Evolutionary conservation across 35 echinoderm and acorn worm species (phyloP), one percentile per base, ranked within the genome.

Genomic region (Apostichopus californicus): DNA sequence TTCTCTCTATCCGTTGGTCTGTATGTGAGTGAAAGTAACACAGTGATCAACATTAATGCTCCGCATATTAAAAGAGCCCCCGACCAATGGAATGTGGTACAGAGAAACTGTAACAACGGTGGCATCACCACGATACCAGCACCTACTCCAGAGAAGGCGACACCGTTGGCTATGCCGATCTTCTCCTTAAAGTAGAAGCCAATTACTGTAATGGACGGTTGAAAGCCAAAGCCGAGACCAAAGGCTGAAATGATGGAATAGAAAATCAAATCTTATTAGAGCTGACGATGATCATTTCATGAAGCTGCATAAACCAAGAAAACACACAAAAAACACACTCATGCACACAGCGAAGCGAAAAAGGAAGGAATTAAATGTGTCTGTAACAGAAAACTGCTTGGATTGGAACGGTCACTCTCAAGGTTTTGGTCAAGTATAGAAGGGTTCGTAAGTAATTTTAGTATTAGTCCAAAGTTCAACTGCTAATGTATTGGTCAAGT

Each of bases 121-220:
- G 92, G 93, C 57, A 94, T 65, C 8, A 87, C 83, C 5, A 96
- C 26, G 10, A 94, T 94, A 1, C 92, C 95, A 14, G 93, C 90
- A 52, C 95, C 95, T 6, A 89, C 90, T 5, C 95, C 95, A 14
- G 92, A 88, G 54, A 90, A 87, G 6, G 90, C 89, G 34, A 96
- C 56, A 17, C 92, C 95, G 80, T 94, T 96, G 54, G 90, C 95
- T 9, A 87, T 57, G 22, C 55, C 90, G n/a, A 94, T 61, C 34
- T 84, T 57, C 53, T 88, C 77, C 58, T 94, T 91, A 61, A 94
- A 94, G 90, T 92, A 94, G 20, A 80, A 92, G 7, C 59, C 57
- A 20, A 92, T 58, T 55, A 94, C 81, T 2, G 78, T 90, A 15
- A 94, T 86, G 1, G 93, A 91, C 9, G 95, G 78, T 22, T 90